phyloP scores from a whole-genome alignment of 2,113 vertebrate genomes.

The Grallaria varia region DNA sequence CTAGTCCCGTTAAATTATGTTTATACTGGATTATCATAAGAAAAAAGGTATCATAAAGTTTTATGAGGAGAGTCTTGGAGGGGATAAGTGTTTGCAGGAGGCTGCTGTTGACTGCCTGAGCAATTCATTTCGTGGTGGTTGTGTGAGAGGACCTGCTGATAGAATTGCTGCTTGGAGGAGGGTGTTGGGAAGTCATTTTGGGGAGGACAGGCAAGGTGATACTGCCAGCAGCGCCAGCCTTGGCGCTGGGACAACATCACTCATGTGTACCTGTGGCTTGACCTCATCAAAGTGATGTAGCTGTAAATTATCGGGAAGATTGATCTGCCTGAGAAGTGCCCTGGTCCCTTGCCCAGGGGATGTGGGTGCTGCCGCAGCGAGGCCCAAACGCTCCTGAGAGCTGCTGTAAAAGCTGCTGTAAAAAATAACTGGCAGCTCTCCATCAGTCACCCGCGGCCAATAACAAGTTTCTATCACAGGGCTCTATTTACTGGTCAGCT shows the following conservation, averaged over 20 bases:
- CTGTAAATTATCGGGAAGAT: background rate
- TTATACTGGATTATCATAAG: background rate
- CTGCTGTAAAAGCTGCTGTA: background rate
- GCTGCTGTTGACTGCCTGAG: background rate
- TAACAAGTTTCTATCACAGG: background rate
- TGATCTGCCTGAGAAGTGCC: background rate
- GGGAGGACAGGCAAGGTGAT: background rate
- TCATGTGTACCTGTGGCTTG: background rate
- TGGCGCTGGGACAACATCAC: background rate
- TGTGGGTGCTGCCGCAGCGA: background rate
- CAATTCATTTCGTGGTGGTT: background rate
- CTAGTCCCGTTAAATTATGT: background rate
- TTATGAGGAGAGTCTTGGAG: background rate
- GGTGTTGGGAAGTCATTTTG: background rate
- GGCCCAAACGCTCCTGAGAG: background rate
- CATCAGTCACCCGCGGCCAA: background rate
- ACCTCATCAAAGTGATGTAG: background rate
- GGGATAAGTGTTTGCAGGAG: background rate
- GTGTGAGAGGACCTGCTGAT: background rate
- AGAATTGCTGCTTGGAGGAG: background rate
- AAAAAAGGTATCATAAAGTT: background rate
- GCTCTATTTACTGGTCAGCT: background rate
- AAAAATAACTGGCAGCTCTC: background rate
- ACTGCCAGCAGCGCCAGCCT: background rate
- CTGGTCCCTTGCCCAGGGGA: background rate